Evolutionary conservation across 2,888 invertebrate genomes (phyloP), one percentile per base, ranked within the genome.

Genomic region (Subacronicta megacephala): DNA sequence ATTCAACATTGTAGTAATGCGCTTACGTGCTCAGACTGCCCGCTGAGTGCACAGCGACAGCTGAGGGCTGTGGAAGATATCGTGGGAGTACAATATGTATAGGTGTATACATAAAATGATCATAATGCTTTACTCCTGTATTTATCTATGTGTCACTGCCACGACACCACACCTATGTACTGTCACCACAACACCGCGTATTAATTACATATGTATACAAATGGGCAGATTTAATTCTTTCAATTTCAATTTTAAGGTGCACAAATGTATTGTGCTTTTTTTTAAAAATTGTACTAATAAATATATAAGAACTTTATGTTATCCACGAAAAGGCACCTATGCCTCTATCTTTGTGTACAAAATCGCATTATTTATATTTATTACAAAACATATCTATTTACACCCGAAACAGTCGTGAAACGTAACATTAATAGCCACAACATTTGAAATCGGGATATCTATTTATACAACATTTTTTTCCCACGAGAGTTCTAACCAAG

Each of bases 11-110:
- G 59, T 72, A 62, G 58, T 72, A 60, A 72, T 62, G 52, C 41
- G 54, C 54, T 62, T 62, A 72, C 72, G 75, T 72, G 75, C 57
- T 35, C 55, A n/a, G 75, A 72, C 68, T 75, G 52, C 44, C 72
- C 67, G 26, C 46, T n/a, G 40, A 35, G 13, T 16, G 35, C 42
- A 50, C 47, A 33, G 42, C 31, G 29, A 23, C 46, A 50, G 50
- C 56, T 37, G 50, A 45, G 35, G 35, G 37, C 50, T 46, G n/a
- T 37, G 23, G 44, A 18, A 23, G 29, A 18, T 50, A 54, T 42
- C 56, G 75, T 71, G 72, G 50, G 72, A 66, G 65, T 42, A 46
- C 61, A 41, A 31, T 31, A 31, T 26, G 26, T 26, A 31, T 5
- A 23, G 6, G 23, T 23, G 7, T 7, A 1, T 7, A 31, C 12